Conservation (phyloP, 2,888 invertebrate species). For the Euzophera pinguis region DNA sequence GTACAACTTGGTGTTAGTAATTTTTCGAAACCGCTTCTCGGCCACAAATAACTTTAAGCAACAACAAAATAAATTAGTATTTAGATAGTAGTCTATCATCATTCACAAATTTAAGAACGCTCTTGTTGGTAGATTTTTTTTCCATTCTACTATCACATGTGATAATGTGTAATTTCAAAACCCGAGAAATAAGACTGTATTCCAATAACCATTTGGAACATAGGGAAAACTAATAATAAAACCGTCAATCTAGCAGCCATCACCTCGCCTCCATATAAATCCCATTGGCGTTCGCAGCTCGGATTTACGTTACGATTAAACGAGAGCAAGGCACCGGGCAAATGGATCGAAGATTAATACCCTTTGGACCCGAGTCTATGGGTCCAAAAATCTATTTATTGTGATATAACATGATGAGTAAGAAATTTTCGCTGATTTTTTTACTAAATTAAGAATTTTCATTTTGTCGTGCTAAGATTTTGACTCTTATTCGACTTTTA, state of each 20-base stretch:
- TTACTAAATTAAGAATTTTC: too few relatives aligned
- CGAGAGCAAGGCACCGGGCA: constrained; percentile 32
- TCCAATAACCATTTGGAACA: not conserved
- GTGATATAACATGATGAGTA: not conserved
- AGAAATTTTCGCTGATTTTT: not conserved
- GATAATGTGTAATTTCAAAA: not conserved
- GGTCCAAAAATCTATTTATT: not conserved
- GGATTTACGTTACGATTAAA: constrained; percentile 55
- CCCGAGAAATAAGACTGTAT: not conserved
- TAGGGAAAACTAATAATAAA: constrained; percentile 8
- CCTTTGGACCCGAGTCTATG: not conserved
- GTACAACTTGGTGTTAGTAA: too few relatives aligned
- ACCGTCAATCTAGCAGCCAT: constrained; percentile 1
- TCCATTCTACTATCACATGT: too few relatives aligned
- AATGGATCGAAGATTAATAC: constrained; percentile 18
- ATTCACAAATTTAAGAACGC: too few relatives aligned
- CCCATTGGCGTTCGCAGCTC: constrained; percentile 19
- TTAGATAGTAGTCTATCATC: too few relatives aligned
- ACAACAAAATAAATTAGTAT: too few relatives aligned
- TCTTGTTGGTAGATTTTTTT: too few relatives aligned
- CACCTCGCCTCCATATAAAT: constrained; percentile 5
- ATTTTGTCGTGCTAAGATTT: too few relatives aligned
- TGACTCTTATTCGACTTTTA: too few relatives aligned
- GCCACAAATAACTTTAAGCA: too few relatives aligned
- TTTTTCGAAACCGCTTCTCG: too few relatives aligned